phyloP scores from a whole-genome alignment of 2,113 vertebrate species.

The Thinocorus orbignyianus region DNA sequence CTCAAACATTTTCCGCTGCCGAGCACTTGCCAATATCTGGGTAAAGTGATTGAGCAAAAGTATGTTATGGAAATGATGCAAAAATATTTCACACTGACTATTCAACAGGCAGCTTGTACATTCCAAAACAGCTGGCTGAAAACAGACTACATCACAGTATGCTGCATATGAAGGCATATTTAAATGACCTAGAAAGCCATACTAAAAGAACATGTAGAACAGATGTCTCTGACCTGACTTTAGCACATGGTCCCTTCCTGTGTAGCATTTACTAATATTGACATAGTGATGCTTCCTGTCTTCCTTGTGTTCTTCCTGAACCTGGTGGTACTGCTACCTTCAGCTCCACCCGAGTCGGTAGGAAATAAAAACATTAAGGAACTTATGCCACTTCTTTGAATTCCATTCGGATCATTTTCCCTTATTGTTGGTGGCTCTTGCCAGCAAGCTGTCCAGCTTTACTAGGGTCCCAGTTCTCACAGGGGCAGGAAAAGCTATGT shows the following conservation, averaged over 20 bases:
- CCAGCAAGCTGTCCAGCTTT: neutral
- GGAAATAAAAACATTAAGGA: neutral
- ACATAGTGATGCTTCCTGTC: neutral
- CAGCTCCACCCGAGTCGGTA: neutral
- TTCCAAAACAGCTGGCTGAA: neutral
- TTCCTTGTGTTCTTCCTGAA: neutral
- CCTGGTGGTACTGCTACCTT: neutral
- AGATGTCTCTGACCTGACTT: neutral
- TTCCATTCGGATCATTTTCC: neutral
- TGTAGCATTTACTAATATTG: fast-evolving
- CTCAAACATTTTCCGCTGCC: neutral
- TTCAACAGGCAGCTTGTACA: neutral
- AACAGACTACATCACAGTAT: neutral
- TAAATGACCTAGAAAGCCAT: neutral
- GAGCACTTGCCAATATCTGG: neutral
- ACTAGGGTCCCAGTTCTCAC: neutral
- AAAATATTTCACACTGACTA: neutral
- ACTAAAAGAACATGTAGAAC: neutral
- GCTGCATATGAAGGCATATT: neutral
- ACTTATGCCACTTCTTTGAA: neutral
- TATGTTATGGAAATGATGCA: neutral
- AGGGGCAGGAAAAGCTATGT: neutral
- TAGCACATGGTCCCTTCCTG: neutral
- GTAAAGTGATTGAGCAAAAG: neutral
- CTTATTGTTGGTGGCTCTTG: neutral